These are phyloP conservation scores for Sandelia bainsii DNA, from an alignment of 2,797 vertebrate genomes.

Conservation along the genomic window DNA sequence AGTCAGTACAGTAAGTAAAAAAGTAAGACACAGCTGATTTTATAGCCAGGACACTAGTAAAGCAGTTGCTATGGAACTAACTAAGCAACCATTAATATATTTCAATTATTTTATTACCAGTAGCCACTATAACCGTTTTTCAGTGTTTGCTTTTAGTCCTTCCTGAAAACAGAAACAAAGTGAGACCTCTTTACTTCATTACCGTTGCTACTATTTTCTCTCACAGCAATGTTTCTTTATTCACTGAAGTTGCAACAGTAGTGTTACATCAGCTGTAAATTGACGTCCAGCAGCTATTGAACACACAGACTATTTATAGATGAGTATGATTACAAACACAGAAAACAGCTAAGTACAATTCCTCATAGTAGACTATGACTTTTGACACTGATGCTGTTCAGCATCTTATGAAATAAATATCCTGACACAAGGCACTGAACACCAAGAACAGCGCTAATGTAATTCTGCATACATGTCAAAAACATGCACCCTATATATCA, in stretches of 20 bases:
- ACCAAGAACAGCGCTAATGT: neutral
- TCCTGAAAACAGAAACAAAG: neutral
- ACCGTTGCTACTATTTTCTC: neutral
- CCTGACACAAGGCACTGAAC: too few relatives aligned
- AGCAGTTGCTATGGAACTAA: too few relatives aligned
- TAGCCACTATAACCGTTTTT: rapidly evolving
- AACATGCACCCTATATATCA: neutral
- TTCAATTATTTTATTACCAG: neutral
- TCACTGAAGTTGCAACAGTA: slow-evolving; percentile 43
- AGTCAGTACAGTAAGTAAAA: neutral
- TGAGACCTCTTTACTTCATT: neutral
- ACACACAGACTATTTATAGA: neutral
- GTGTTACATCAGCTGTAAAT: slow-evolving; percentile 15
- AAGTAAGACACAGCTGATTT: too few relatives aligned
- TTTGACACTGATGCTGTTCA: too few relatives aligned
- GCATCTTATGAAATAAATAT: too few relatives aligned
- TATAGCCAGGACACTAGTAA: neutral
- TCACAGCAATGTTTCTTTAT: too few relatives aligned
- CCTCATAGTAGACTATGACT: too few relatives aligned
- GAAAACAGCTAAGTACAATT: too few relatives aligned
- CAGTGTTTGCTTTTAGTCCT: rapidly evolving
- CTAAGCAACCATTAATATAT: neutral
- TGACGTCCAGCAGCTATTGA: neutral
- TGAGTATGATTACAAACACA: neutral
- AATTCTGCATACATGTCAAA: neutral